Percentiles rank a stretch among this genome's conserved stretches.
These are phyloP conservation scores for Gymnobelideus leadbeateri DNA, from an alignment of 2,113 vertebrate species.

Conservation along the genomic window DNA sequence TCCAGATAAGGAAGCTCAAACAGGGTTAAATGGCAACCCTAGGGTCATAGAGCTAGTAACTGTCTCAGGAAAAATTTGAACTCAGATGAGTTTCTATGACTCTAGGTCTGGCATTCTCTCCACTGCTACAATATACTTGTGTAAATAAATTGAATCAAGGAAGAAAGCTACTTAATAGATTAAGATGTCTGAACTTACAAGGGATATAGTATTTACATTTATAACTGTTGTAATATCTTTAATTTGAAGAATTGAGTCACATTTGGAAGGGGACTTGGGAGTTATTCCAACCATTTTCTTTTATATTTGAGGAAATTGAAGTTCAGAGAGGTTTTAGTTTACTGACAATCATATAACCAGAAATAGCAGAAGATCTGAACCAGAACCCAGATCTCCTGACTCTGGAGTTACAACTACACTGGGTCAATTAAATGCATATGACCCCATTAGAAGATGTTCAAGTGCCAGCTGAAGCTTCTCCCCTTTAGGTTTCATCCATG, in stretches of 20 bases:
- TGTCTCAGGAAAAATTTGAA: too few relatives aligned
- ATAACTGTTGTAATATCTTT: not conserved
- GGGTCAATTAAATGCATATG: not conserved
- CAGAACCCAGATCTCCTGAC: not conserved
- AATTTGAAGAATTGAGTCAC: not conserved
- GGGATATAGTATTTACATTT: not conserved
- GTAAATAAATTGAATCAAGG: too few relatives aligned
- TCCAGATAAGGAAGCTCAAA: too few relatives aligned
- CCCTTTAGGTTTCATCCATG: not conserved
- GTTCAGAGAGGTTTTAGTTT: not conserved
- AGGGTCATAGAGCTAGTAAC: too few relatives aligned
- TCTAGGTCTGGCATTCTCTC: too few relatives aligned
- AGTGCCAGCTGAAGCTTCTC: not conserved
- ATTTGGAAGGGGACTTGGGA: constrained; percentile 23
- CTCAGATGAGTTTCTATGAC: too few relatives aligned
- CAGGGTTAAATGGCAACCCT: too few relatives aligned
- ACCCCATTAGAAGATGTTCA: not conserved
- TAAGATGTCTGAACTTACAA: not conserved
- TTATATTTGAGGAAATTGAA: constrained; percentile 15
- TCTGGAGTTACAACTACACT: not conserved
- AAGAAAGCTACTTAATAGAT: not conserved
- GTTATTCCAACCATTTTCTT: not conserved
- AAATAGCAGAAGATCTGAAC: not conserved
- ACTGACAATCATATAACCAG: constrained; percentile 17
- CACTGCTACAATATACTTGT: too few relatives aligned